These are phyloP conservation scores for Oncorhynchus kisutch DNA, from an alignment of 2,113 vertebrate species.

Conservation along the genomic window DNA sequence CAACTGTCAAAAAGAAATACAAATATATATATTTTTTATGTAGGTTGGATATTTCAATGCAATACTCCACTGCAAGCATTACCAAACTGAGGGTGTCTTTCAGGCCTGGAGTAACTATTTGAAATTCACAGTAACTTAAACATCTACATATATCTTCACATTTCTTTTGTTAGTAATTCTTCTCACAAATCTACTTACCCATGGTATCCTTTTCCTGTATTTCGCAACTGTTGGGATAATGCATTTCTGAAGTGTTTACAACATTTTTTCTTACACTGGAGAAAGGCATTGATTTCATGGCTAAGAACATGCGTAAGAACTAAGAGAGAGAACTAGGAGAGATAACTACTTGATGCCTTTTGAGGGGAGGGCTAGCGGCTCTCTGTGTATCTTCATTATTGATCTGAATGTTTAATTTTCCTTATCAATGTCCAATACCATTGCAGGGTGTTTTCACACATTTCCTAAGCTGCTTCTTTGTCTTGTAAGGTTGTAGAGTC, in stretches of 20 bases:
- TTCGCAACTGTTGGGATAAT: background rate
- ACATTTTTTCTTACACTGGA: background rate
- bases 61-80: conserved; percentile 52
- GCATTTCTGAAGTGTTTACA: background rate
- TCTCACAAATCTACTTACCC: background rate
- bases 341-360: background rate
- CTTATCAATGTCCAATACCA: conserved; percentile 39
- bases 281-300: conserved; percentile 4
- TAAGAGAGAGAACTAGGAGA: background rate
- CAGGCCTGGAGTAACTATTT: conserved; percentile 45
- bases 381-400: conserved; percentile 14
- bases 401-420: conserved; percentile 26
- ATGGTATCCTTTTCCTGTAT: no score
- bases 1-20: conserved; percentile 39
- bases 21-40: conserved; percentile 43
- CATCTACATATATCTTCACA: background rate
- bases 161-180: background rate
- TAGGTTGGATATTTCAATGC: conserved; percentile 40
- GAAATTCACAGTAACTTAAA: background rate
- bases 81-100: conserved; percentile 63
- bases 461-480: background rate
- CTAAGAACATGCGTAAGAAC: conserved; percentile 17
- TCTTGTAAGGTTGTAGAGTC: conserved; percentile 21
- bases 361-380: background rate
- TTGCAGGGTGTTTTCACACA: conserved; percentile 9